Evolutionary conservation across 2,888 invertebrate genomes (phyloP).

Genomic region (Pristionchus japonicus): DNA sequence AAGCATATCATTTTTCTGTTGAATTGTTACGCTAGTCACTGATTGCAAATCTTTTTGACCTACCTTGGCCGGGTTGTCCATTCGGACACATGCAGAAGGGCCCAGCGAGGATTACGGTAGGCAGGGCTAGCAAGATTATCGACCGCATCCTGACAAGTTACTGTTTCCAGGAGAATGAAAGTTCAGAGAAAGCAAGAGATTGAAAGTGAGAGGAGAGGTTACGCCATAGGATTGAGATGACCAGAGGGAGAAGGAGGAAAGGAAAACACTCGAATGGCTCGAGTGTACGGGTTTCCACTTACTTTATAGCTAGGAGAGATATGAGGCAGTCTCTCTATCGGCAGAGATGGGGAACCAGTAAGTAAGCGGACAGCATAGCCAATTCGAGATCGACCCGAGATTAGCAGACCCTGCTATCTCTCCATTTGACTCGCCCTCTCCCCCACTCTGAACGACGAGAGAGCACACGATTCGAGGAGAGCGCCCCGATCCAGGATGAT

Average conservation of each 20-base stretch:
- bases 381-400: slow-evolving; percentile 25
- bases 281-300: slow-evolving; percentile 34
- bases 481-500: neutral
- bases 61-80: slow-evolving; percentile 40
- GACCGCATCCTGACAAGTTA: slow-evolving; percentile 2
- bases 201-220: slow-evolving; percentile 30
- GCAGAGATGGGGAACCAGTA: slow-evolving; percentile 22
- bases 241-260: neutral
- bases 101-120: slow-evolving; percentile 16
- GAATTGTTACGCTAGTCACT: neutral
- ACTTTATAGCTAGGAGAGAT: slow-evolving; percentile 28
- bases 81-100: slow-evolving; percentile 46
- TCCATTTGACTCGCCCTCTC: neutral
- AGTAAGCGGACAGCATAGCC: neutral
- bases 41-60: neutral
- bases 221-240: neutral
- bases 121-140: neutral
- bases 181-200: neutral
- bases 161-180: neutral
- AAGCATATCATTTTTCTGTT: neutral
- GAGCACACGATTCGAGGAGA: neutral
- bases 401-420: neutral
- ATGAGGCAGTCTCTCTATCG: slow-evolving; percentile 6
- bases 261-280: slow-evolving; percentile 30
- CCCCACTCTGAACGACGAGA: neutral